Conservation (phyloP, 1,140 invertebrate species). For the Trypoxylus dichotomus region DNA sequence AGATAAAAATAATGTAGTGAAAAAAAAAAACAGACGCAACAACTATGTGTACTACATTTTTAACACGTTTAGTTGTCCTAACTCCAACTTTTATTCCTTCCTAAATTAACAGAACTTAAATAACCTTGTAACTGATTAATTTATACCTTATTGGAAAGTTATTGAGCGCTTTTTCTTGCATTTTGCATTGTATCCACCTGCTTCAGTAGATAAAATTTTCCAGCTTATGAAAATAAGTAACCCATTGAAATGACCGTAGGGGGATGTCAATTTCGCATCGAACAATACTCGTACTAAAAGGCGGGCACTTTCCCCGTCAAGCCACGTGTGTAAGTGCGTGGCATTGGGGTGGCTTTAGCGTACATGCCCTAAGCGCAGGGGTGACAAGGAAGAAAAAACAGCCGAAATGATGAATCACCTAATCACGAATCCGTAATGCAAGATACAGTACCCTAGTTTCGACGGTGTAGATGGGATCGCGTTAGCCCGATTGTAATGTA, state of each 20-base stretch:
- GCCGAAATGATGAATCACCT: conserved; percentile 21
- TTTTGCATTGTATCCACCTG: not conserved
- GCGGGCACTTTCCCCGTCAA: not conserved
- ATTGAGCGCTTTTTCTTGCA: not conserved
- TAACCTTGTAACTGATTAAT: too few species aligned
- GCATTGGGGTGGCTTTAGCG: not conserved
- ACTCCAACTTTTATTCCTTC: too few species aligned
- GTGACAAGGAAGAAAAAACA: not conserved
- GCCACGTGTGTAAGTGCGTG: not conserved
- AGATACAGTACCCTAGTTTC: conserved; percentile 23
- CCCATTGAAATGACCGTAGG: not conserved
- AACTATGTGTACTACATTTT: too few species aligned
- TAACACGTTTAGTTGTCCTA: too few species aligned
- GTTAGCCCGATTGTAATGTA: conserved; percentile 17
- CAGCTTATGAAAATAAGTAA: not conserved
- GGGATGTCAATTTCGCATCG: not conserved
- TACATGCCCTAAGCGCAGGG: not conserved
- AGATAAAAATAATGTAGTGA: too few species aligned
- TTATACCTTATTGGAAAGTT: not conserved
- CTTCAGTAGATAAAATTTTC: not conserved
- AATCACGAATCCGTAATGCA: conserved; percentile 14
- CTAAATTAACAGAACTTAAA: too few species aligned
- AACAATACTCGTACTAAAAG: not conserved
- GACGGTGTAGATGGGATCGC: not conserved
- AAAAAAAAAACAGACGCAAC: too few species aligned